These are phyloP conservation scores for Teleopsis dalmanni DNA, from an alignment of 1,140 invertebrate species.

Conservation along the genomic window DNA sequence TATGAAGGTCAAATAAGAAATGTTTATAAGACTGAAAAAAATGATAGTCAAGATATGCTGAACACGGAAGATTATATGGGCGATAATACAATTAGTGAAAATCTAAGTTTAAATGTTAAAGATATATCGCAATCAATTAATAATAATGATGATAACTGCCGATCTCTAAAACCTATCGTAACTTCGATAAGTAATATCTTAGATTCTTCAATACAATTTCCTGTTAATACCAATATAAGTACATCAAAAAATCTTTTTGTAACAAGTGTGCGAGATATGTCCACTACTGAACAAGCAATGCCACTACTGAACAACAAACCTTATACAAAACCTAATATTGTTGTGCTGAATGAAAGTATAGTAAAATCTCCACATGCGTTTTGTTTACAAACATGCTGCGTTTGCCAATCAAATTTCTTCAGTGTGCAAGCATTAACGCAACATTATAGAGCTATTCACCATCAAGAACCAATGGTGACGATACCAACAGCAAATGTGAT, in stretches of 20 bases:
- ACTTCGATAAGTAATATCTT: conserved; percentile 37
- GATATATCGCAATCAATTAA: not conserved
- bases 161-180: conserved; percentile 27
- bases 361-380: conserved; percentile 33
- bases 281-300: not conserved
- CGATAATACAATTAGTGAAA: not conserved
- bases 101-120: not conserved
- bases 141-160: not conserved
- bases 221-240: not conserved
- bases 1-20: conserved; percentile 20
- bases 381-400: conserved; percentile 27
- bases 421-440: conserved; percentile 31
- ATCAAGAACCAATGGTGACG: conserved; percentile 26
- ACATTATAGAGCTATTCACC: conserved; percentile 24
- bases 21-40: conserved; percentile 35
- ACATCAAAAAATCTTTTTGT: conserved; percentile 25
- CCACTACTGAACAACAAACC: not conserved
- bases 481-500: conserved; percentile 13
- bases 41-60: conserved; percentile 12
- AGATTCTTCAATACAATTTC: conserved; percentile 16
- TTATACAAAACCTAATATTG: conserved; percentile 31
- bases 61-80: not conserved
- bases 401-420: conserved; percentile 33
- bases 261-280: conserved; percentile 11
- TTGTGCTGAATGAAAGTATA: conserved; percentile 40